phyloP scores from a whole-genome alignment of 2,797 vertebrate genomes.

The Danio choprae region DNA sequence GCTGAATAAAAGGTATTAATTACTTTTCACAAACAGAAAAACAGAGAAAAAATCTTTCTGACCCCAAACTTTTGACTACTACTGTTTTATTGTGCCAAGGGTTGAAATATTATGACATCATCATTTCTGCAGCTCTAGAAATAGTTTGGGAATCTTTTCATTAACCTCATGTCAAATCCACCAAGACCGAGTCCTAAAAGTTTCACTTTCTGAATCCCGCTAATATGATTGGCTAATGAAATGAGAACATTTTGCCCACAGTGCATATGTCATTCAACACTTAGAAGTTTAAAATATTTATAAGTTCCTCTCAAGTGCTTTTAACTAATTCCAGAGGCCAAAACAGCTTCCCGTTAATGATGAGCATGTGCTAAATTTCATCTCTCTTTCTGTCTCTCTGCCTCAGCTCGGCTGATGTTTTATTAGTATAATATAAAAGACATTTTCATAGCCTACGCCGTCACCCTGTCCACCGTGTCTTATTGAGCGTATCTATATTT shows the following conservation, averaged over 20 bases:
- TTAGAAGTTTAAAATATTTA: neutral
- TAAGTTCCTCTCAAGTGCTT: neutral
- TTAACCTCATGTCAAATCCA: conserved; percentile 2
- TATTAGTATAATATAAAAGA: conserved; percentile 29
- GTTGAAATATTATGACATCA: neutral
- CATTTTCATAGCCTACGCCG: conserved; percentile 19
- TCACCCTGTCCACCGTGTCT: conserved; percentile 26
- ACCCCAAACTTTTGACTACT: neutral
- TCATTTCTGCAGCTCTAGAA: neutral
- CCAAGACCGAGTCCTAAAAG: neutral
- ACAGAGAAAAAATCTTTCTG: no score
- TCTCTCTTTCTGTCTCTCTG: neutral
- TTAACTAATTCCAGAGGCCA: conserved; percentile 28
- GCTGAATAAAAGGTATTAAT: neutral
- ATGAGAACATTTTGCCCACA: no score
- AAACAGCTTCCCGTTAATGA: neutral
- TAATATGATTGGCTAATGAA: neutral
- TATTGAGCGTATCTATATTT: conserved; percentile 43
- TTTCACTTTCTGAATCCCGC: neutral
- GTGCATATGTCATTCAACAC: no score
- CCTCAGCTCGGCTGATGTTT: neutral
- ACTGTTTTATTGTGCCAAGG: neutral
- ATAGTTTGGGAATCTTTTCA: neutral
- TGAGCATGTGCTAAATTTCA: neutral
- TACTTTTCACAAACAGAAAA: neutral